These are phyloP conservation scores for Chelonia mydas DNA, from an alignment of 2,797 vertebrate species.

Conservation along the genomic window DNA sequence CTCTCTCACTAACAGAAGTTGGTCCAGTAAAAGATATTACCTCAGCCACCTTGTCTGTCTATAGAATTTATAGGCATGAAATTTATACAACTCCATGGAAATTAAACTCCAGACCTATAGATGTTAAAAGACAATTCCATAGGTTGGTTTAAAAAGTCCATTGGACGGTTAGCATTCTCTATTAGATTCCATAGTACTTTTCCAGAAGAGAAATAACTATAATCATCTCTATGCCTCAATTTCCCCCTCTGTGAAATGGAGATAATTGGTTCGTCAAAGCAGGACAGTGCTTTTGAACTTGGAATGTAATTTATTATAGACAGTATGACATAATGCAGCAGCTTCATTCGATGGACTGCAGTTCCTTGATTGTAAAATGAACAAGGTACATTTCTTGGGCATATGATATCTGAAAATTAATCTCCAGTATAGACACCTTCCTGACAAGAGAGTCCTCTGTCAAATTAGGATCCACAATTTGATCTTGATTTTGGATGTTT, in stretches of 20 bases:
- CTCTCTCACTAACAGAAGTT: not conserved
- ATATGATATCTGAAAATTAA: not conserved
- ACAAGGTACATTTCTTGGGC: not conserved
- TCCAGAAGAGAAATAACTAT: not conserved
- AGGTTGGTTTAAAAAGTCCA: not conserved
- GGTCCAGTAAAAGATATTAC: not conserved
- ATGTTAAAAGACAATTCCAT: not conserved
- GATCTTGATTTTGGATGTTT: not conserved
- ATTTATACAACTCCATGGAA: not conserved
- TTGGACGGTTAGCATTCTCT: not conserved
- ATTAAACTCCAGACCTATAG: not conserved
- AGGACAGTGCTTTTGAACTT: not conserved
- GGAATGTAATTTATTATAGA: not conserved
- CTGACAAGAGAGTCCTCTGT: not conserved
- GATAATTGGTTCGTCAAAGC: not conserved
- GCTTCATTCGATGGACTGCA: not conserved
- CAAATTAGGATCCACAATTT: not conserved
- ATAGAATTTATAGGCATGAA: not conserved
- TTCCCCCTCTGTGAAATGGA: slow-evolving; percentile 8
- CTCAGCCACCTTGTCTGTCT: not conserved
- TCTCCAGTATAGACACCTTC: not conserved
- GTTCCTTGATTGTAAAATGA: not conserved
- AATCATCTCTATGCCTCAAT: not conserved
- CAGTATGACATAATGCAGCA: not conserved
- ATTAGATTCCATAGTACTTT: not conserved